A percentile compares a stretch with the other conserved stretches of the same genome.
These are phyloP conservation scores for Pseudochromis fuscus DNA, from an alignment of 2,797 vertebrate species.

Conservation along the genomic window DNA sequence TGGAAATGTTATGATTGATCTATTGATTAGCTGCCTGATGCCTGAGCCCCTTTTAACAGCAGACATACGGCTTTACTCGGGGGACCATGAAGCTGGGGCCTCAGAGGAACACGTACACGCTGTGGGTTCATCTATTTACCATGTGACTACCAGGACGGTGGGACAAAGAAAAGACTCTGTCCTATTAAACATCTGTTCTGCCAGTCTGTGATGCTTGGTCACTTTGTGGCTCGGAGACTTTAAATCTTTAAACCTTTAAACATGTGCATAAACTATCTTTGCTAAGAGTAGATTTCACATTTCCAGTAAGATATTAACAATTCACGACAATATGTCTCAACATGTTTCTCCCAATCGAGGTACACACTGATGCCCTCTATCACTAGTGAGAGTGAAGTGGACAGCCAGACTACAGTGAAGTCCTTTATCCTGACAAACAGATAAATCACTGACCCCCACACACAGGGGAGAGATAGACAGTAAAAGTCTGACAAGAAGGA, in stretches of 20 bases:
- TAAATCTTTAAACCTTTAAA: neutral
- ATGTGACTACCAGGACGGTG: conserved; percentile 44
- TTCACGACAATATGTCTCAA: conserved; percentile 2
- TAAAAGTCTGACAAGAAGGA: conserved; percentile 61
- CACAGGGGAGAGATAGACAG: conserved; percentile 50
- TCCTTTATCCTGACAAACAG: conserved; percentile 65
- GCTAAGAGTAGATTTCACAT: conserved; percentile 3
- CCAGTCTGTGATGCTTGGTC: conserved; percentile 20
- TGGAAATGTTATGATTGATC: conserved; percentile 88
- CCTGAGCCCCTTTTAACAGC: conserved; percentile 73
- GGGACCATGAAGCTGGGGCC: conserved; percentile 60
- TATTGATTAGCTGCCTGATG: conserved; percentile 81
- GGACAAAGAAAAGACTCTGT: conserved; percentile 58
- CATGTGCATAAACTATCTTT: conserved; percentile 5
- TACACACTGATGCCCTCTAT: conserved; percentile 28
- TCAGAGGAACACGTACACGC: conserved; percentile 50
- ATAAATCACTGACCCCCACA: conserved; percentile 67
- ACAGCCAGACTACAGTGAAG: conserved; percentile 66
- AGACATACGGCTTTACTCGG: conserved; percentile 73
- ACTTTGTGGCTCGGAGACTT: conserved; percentile 33
- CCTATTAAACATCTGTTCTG: conserved; percentile 58
- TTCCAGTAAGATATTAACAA: neutral
- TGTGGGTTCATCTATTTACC: conserved; percentile 49
- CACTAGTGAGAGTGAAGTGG: conserved; percentile 40
- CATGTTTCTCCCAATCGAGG: conserved; percentile 14